Percentiles rank a stretch among this genome's conserved stretches.
These are phyloP conservation scores for Urocolius indicus DNA, from an alignment of 2,113 vertebrate genomes.

Conservation along the genomic window DNA sequence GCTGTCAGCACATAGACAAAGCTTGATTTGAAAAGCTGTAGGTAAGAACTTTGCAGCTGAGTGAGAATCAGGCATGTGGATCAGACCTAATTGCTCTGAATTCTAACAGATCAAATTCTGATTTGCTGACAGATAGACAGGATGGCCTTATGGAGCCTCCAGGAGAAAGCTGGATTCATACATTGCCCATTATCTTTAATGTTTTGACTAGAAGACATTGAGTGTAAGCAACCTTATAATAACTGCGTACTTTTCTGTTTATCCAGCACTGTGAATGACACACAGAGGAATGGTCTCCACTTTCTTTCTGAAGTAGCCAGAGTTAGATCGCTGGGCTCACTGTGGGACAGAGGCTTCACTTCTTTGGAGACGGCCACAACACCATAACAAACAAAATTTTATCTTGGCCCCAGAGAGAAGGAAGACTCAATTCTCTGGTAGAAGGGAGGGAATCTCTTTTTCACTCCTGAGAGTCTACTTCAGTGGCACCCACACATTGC, in stretches of 20 bases:
- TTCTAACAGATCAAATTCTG: neutral
- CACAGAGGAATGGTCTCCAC: neutral
- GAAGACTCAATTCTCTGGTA: neutral
- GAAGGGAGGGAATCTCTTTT: slow-evolving; percentile 38
- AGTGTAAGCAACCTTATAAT: neutral
- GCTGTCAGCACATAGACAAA: neutral
- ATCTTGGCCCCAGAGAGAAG: neutral
- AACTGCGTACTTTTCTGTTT: neutral
- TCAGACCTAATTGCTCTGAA: neutral
- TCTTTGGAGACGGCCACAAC: neutral
- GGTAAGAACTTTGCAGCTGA: neutral
- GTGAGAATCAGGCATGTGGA: neutral
- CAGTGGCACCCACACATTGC: slow-evolving; percentile 32
- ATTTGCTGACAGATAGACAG: neutral
- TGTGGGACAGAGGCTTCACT: neutral
- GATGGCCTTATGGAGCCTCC: neutral
- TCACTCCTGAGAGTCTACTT: neutral
- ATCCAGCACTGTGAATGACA: neutral
- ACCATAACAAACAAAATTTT: neutral
- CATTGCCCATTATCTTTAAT: neutral
- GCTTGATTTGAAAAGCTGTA: neutral
- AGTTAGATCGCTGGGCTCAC: neutral
- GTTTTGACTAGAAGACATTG: neutral
- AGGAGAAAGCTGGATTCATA: neutral
- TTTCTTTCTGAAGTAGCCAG: neutral